phyloP scores from a whole-genome alignment of 2,113 vertebrate genomes.

The Raja brachyura region DNA sequence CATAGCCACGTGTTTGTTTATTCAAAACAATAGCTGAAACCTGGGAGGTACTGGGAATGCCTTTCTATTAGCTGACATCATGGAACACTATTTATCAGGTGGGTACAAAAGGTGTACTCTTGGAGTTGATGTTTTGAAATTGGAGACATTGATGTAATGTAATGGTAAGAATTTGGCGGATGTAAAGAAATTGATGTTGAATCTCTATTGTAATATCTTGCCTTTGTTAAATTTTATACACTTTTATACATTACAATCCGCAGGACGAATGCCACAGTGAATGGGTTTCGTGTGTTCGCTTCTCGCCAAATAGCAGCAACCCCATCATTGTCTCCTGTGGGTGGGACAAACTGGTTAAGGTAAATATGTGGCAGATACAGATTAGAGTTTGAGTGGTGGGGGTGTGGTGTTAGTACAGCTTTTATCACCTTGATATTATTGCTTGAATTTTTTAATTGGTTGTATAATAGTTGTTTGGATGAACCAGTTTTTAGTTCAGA shows the following conservation, averaged over 20 bases:
- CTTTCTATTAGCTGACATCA: not conserved
- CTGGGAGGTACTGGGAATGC: not conserved
- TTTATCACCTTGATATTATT: too few relatives aligned
- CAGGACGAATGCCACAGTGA: conserved; percentile 90
- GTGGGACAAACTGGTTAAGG: conserved; percentile 97
- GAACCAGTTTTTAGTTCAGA: not conserved
- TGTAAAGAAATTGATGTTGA: not conserved
- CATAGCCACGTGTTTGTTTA: not conserved
- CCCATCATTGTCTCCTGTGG: conserved; percentile 97
- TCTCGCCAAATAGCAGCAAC: conserved; percentile 96
- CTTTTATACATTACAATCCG: not conserved
- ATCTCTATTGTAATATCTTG: not conserved
- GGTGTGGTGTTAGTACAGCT: not conserved
- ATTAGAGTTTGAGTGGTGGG: not conserved
- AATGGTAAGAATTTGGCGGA: not conserved
- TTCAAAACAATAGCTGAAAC: not conserved
- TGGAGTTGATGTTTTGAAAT: too few relatives aligned
- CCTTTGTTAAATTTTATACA: not conserved
- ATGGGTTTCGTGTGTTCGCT: conserved; percentile 90
- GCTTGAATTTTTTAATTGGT: not conserved
- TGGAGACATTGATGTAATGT: not conserved
- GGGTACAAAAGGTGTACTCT: too few relatives aligned
- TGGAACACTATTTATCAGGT: too few relatives aligned
- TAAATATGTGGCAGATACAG: conserved; percentile 42
- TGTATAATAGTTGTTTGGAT: not conserved